A percentile compares a stretch with the other conserved stretches of the same genome.
phyloP scores from a whole-genome alignment of 2,888 invertebrate species.

The Dermolepida albohirtum region DNA sequence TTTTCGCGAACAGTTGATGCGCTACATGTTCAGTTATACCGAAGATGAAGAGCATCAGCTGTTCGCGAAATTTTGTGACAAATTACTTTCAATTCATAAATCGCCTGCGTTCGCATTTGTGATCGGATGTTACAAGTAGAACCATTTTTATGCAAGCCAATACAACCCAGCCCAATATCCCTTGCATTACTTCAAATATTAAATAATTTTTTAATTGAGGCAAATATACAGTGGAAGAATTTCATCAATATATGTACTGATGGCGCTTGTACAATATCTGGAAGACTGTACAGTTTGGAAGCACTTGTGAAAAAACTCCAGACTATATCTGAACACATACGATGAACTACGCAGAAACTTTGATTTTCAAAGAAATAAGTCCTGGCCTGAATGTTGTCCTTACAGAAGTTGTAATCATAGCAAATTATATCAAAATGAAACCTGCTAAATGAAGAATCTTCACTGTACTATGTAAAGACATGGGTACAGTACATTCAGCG shows the following conservation, averaged over 20 bases:
- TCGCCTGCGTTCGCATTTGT: too few species aligned
- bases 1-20: too few species aligned
- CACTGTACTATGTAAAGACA: too few species aligned
- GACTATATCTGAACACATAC: not conserved
- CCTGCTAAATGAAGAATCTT: too few species aligned
- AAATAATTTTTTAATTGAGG: constrained; percentile 20
- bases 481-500: too few species aligned
- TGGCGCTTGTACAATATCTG: constrained; percentile 40
- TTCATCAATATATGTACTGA: constrained; percentile 38
- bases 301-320: constrained; percentile 25
- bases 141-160: constrained; percentile 47
- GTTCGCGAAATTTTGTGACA: too few species aligned
- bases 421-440: too few species aligned
- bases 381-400: too few species aligned
- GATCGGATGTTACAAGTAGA: constrained; percentile 39
- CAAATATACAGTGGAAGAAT: constrained; percentile 33
- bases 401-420: too few species aligned
- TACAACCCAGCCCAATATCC: constrained; percentile 40
- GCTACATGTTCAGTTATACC: too few species aligned
- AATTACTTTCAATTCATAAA: too few species aligned
- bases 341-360: constrained; percentile 27
- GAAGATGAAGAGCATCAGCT: too few species aligned
- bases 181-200: constrained; percentile 19
- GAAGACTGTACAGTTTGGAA: constrained; percentile 27
- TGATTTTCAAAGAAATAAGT: constrained; percentile 16